Evolutionary conservation across 2,888 invertebrate species (phyloP), one percentile per base, ranked within the genome.

Genomic region (Drosophila colorata): DNA sequence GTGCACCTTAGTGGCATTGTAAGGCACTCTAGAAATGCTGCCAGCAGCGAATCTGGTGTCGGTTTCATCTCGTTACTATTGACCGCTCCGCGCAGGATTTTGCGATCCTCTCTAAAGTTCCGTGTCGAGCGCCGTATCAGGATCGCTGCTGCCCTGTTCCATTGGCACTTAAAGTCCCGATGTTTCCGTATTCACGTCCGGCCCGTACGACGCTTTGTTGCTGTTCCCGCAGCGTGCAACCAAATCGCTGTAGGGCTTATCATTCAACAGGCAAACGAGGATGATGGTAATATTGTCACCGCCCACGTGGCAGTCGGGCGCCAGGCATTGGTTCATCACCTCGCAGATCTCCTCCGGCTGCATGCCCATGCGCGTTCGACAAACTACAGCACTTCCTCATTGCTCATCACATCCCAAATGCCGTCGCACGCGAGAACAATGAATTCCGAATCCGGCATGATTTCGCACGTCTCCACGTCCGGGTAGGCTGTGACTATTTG

Each of bases 201-300:
- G 37, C 8, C n/a, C 49, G 14, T 18, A 23, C 20, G 20, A 20
- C 11, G 64, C 31, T 53, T 56, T 61, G 25, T 57, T 69, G 38
- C 65, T 71, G 43, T 16, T 58, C 41, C 23, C 86, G 77, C 92
- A 92, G 37, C 90, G 90, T 31, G 89, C 80, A 51, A 92, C 88
- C 53, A 92, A 84, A 65, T 92, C 89, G 61, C 90, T 89, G 61
- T 92, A 92, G 31, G 92, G 85, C 72, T 91, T 91, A 80, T 91
- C 90, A 56, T 92, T 92, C 66, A 92, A 86, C 61, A 98, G 95
- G 90, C 97, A 97, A 59, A 98, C 95, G 40, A 99, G 93, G 35
- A 98, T 95, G 4, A 98, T 98, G 20, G 99, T 99, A 99, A 99
- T 99, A 93, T 99, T 99, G 93, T 99, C 99, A 92, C 99, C 98